Percentiles rank a stretch among this genome's conserved stretches.
These are phyloP conservation scores for Cirrhinus mrigala DNA, from an alignment of 2,797 vertebrate genomes.

Conservation along the genomic window DNA sequence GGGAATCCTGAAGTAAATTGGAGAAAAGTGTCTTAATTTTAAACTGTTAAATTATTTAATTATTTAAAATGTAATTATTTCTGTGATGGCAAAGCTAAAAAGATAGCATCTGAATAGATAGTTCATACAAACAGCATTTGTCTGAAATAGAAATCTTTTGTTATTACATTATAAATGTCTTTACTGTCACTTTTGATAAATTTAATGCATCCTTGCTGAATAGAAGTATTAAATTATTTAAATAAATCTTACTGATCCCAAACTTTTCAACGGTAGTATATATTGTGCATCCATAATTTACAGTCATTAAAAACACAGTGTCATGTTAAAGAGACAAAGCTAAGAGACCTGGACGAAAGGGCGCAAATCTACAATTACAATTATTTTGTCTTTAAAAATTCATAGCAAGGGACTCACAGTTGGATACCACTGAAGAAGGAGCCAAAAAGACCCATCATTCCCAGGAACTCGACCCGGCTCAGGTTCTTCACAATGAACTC, in stretches of 20 bases:
- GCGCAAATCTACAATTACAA: neutral
- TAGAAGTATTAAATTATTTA: neutral
- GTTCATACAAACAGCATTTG: too few species aligned
- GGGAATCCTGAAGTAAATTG: neutral
- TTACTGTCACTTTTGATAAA: neutral
- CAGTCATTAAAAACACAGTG: neutral
- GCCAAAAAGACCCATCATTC: constrained; percentile 96
- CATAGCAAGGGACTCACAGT: constrained; percentile 82
- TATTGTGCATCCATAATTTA: neutral
- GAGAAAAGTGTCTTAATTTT: neutral
- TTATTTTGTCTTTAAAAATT: neutral
- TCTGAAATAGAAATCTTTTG: too few species aligned
- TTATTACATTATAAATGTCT: neutral
- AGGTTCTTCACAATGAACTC: constrained; percentile 94
- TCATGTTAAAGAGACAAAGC: neutral
- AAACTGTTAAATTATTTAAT: too few species aligned
- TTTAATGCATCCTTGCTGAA: neutral
- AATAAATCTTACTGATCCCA: neutral
- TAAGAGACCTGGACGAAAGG: neutral
- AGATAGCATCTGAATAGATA: too few species aligned
- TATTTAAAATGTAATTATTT: too few species aligned
- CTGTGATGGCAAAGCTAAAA: too few species aligned
- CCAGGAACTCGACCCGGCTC: constrained; percentile 92
- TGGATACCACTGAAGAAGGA: constrained; percentile 98
- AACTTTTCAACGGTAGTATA: neutral